phyloP scores from a whole-genome alignment of 2,113 vertebrate species.

The Otolemur garnettii region DNA sequence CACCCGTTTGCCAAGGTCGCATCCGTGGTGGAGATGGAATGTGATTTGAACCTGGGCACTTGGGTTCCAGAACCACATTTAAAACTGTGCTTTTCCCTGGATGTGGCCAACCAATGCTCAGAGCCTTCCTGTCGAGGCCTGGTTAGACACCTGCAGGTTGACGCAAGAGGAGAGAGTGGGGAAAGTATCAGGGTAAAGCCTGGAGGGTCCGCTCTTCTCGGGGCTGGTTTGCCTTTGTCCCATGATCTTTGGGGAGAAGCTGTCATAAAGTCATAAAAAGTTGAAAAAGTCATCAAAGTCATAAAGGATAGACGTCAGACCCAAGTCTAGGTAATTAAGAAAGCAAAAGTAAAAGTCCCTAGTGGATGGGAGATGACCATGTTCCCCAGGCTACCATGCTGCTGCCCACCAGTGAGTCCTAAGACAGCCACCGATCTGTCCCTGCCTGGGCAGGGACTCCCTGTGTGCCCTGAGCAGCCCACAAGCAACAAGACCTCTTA shows the following conservation, averaged over 20 bases:
- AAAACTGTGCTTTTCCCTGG: background rate
- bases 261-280: background rate
- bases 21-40: background rate
- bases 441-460: background rate
- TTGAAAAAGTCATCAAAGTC: too few species aligned
- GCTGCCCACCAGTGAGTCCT: background rate
- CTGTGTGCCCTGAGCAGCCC: accelerated
- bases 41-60: background rate
- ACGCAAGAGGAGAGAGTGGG: too few species aligned
- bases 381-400: background rate
- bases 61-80: background rate
- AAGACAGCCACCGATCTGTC: background rate
- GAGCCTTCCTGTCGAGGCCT: background rate
- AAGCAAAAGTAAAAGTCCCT: background rate
- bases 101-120: background rate
- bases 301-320: background rate
- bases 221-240: background rate
- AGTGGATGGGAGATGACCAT: background rate
- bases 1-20: background rate
- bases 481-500: background rate
- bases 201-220: background rate
- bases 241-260: background rate
- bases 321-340: background rate
- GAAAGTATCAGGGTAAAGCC: background rate
- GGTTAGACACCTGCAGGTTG: background rate